phyloP scores from a whole-genome alignment of 1,140 invertebrate species.

The Ostrea edulis region DNA sequence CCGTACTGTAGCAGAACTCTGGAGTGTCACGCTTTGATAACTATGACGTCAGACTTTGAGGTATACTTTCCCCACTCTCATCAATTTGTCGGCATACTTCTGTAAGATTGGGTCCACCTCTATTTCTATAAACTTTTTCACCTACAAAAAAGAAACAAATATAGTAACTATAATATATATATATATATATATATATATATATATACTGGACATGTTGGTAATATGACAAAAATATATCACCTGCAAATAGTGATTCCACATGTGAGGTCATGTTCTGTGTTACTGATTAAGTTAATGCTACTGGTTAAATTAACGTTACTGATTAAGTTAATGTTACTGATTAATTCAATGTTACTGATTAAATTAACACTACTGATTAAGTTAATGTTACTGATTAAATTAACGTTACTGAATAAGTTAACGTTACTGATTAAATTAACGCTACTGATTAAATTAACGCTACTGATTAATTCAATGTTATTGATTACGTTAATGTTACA shows the following conservation, averaged over 20 bases:
- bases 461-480: no score
- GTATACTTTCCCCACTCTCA: conserved; percentile 55
- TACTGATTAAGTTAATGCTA: background rate
- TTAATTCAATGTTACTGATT: no score
- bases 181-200: background rate
- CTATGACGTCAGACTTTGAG: background rate
- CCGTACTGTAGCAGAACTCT: no score
- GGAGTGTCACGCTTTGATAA: background rate
- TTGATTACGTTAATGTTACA: no score
- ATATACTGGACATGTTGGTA: background rate
- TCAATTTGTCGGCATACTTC: conserved; percentile 81
- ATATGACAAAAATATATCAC: background rate
- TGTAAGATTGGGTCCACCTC: conserved; percentile 86
- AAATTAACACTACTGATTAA: no score
- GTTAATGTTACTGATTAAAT: no score
- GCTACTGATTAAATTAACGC: no score
- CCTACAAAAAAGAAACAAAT: conserved; percentile 62
- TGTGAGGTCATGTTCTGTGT: background rate
- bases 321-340: no score
- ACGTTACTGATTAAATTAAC: no score
- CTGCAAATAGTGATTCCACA: background rate
- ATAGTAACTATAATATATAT: background rate
- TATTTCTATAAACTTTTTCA: conserved; percentile 69
- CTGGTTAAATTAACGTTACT: background rate
- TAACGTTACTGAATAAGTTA: no score